phyloP scores from a whole-genome alignment of 2,888 invertebrate species.

The Sinohyriopsis cumingii region DNA sequence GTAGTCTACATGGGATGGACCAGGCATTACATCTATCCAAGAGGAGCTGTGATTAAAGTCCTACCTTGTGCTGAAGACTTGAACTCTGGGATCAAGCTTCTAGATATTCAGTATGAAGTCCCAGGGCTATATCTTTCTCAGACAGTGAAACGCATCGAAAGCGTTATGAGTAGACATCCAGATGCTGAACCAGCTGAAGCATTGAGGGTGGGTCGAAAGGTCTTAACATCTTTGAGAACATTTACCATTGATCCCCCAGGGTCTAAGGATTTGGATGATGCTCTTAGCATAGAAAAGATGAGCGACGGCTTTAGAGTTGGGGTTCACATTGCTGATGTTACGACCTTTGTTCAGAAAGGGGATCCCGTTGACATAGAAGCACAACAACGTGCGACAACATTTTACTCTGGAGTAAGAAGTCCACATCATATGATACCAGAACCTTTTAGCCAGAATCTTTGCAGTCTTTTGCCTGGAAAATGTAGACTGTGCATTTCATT shows the following conservation, averaged over 20 bases:
- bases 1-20: conserved; percentile 46
- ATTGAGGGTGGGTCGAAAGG: conserved; percentile 10
- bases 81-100: conserved; percentile 23
- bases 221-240: conserved; percentile 28
- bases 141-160: conserved; percentile 22
- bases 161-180: conserved; percentile 7
- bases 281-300: conserved; percentile 32
- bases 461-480: conserved; percentile 43
- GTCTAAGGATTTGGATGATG: conserved; percentile 48
- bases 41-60: conserved; percentile 43
- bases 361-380: conserved; percentile 47
- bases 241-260: conserved; percentile 52
- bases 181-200: conserved; percentile 11
- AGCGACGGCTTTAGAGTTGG: conserved; percentile 30
- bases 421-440: conserved; percentile 52
- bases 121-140: conserved; percentile 26
- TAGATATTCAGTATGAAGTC: conserved; percentile 33
- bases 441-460: conserved; percentile 39
- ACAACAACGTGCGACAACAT: conserved; percentile 35
- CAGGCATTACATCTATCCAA: conserved; percentile 38
- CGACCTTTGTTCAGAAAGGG: conserved; percentile 30
- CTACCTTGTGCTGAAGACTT: conserved; percentile 26
- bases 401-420: conserved; percentile 30
- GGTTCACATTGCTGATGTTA: conserved; percentile 55
- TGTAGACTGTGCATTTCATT: conserved; percentile 49